Base-by-base conservation (phyloP, 2,113 vertebrate species). In the Colius striatus region DNA sequence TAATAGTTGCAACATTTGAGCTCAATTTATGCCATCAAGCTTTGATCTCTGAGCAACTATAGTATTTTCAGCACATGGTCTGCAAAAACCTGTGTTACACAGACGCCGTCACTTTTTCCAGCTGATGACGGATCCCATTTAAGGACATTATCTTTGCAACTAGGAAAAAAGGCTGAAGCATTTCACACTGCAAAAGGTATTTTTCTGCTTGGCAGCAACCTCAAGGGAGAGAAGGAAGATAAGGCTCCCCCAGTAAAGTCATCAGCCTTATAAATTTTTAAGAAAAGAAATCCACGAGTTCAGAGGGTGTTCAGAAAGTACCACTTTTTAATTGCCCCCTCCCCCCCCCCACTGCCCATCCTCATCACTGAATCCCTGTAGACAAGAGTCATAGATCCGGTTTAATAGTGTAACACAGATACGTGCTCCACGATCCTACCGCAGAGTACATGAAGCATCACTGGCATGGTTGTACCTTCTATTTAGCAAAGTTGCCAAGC, bases 1-100 rank as follows among this genome's bases (percentile, higher is more conserved):
- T 55, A 90, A 87, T 79, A 95, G 90, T 77, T 92, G 90, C 3
- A 0, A 92, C 79, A 93, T 91, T 77, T 88, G n/a, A 92, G 82
- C 82, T 88, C 63, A 91, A 87, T 80, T 92, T 36, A 67, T 45
- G 84, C 38, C 65, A 95, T 80, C 93, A 77, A 70, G 93, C 88
- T 92, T 85, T 91, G 92, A 90, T 91, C 85, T 93, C 84, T 50
- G 32, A 86, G 43, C 7, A 9, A 70, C 51, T 67, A 36, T 5
- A 36, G 57, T 71, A 88, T 26, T 8, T 0, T 41, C 71, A 74
- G 74, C n/a, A 73, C 25, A 50, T 30, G 87, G 38, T 8, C 25
- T 51, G 19, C 67, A 94, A 84, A 82, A 90, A 77, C 32, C 77
- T 63, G 26, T 50, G 32, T 62, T 89, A 51, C n/a, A 22, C 25